Conservation (phyloP, 2,888 invertebrate genomes). For the Ectropis crepuscularia region DNA sequence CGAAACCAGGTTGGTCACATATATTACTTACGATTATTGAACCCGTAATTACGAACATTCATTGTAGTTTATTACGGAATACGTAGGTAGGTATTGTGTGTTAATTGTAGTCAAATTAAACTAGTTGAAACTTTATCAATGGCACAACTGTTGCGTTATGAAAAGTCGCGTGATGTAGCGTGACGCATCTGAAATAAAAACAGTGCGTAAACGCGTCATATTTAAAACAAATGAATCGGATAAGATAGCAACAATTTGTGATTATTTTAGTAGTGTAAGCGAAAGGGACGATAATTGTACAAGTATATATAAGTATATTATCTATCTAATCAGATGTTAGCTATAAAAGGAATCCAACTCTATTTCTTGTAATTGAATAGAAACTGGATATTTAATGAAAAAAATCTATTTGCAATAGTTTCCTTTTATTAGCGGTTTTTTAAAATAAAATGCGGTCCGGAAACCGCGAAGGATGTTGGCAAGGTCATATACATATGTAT, state of each 20-base stretch:
- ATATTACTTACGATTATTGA: conserved; percentile 11
- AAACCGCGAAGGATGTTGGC: too few relatives aligned
- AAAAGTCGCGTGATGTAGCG: conserved; percentile 29
- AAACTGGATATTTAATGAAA: too few relatives aligned
- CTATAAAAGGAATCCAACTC: too few relatives aligned
- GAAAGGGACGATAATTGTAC: too few relatives aligned
- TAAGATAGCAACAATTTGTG: conserved; percentile 5
- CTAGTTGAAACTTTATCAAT: conserved; percentile 7
- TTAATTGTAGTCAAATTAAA: conserved; percentile 14
- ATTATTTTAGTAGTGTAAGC: not conserved
- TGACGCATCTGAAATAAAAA: conserved; percentile 13
- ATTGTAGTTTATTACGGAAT: conserved; percentile 19
- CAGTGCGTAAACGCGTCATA: conserved; percentile 11
- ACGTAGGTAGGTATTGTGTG: conserved; percentile 18
- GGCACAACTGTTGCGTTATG: conserved; percentile 5
- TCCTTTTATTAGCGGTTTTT: too few relatives aligned
- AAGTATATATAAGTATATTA: too few relatives aligned
- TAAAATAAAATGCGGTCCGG: too few relatives aligned
- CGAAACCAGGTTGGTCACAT: conserved; percentile 9
- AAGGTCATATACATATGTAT: too few relatives aligned
- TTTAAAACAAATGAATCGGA: not conserved
- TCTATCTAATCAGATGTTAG: too few relatives aligned
- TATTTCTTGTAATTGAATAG: too few relatives aligned
- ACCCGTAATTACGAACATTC: conserved; percentile 8
- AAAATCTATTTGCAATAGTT: too few relatives aligned